These are phyloP conservation scores for Taxidea taxus DNA, from an alignment of 2,113 vertebrate genomes.

Conservation along the genomic window DNA sequence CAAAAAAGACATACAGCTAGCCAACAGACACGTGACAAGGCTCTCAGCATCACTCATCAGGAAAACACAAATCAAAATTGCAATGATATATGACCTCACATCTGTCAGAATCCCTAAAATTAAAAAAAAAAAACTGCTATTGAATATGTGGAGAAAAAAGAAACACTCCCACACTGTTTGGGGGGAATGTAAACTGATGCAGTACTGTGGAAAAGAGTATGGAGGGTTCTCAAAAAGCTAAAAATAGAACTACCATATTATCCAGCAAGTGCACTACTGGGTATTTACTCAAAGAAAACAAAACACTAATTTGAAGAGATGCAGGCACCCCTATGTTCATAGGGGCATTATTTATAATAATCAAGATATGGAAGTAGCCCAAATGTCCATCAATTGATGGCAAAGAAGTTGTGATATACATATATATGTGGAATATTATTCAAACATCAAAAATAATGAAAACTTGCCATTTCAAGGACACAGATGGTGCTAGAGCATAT, in stretches of 20 bases:
- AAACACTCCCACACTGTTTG: no score
- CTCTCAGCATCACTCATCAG: no score
- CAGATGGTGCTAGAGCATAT: background rate
- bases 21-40: no score
- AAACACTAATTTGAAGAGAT: background rate
- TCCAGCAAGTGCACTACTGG: background rate
- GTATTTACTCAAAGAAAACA: background rate
- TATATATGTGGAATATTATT: background rate
- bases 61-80: no score
- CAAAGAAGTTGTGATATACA: background rate
- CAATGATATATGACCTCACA: no score
- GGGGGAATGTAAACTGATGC: background rate
- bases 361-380: background rate
- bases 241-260: background rate
- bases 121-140: no score
- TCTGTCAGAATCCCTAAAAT: no score
- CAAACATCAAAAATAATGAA: background rate
- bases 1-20: no score
- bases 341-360: background rate
- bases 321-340: background rate
- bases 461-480: background rate
- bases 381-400: background rate
- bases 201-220: background rate
- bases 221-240: background rate
- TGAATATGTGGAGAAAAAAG: no score